Conservation (phyloP, 1,140 invertebrate species). For the Myzus persicae region DNA sequence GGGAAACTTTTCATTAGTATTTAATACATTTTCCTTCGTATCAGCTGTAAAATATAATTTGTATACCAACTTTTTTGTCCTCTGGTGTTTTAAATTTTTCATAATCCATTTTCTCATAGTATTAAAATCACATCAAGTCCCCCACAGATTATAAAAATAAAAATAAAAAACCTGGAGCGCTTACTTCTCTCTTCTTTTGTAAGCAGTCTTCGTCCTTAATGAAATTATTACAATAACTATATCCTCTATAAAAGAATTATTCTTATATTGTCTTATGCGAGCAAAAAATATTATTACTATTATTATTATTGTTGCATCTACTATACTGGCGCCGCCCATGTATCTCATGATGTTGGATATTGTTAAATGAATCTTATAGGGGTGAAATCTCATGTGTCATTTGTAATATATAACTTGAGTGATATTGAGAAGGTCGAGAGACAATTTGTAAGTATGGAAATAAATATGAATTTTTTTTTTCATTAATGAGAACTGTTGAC, state of each 20-base stretch:
- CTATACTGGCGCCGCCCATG: not conserved
- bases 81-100: not conserved
- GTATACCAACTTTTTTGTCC: not conserved
- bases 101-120: constrained; percentile 1
- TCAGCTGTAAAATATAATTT: constrained; percentile 15
- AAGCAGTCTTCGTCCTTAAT: constrained; percentile 25
- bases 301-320: not conserved
- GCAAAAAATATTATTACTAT: not conserved
- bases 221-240: constrained; percentile 33
- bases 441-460: constrained; percentile 13
- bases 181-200: not conserved
- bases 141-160: not conserved
- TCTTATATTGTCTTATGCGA: not conserved
- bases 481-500: constrained; percentile 36
- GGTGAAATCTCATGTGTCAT: not conserved
- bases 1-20: not conserved
- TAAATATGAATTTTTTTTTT: not conserved
- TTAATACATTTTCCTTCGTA: not conserved
- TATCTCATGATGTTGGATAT: constrained; percentile 15
- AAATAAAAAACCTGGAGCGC: not conserved
- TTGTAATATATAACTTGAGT: not conserved
- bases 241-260: not conserved
- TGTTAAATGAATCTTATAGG: constrained; percentile 20
- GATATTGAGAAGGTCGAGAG: constrained; percentile 49
- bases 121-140: constrained; percentile 7